Evolutionary conservation across 2,797 vertebrate species (phyloP).

Genomic region (Gila robusta): DNA sequence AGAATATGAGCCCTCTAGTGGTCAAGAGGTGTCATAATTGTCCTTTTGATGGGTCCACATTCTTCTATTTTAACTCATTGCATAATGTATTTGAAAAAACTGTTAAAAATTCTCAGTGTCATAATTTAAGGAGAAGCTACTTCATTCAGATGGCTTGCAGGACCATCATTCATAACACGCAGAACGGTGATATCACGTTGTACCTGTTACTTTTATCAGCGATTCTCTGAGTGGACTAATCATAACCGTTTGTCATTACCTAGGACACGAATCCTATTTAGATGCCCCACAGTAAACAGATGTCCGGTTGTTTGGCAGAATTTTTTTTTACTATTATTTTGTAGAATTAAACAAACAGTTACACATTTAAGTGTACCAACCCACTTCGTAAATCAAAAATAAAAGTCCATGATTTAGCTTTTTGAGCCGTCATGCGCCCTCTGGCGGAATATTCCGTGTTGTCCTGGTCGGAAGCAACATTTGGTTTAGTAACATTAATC

Average conservation of each 20-base stretch:
- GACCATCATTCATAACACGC: background rate
- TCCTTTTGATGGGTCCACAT: background rate
- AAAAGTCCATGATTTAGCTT: background rate
- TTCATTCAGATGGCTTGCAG: too few relatives aligned
- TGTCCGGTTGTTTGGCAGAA: background rate
- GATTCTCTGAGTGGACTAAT: background rate
- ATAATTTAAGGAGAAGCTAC: background rate
- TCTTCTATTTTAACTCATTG: background rate
- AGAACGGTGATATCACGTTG: background rate
- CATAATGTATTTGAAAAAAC: background rate
- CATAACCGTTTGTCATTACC: background rate
- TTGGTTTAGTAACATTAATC: background rate
- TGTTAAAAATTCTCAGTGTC: too few relatives aligned
- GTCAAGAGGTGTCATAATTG: background rate
- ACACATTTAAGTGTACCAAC: background rate
- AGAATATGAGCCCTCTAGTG: background rate
- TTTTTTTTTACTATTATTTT: too few relatives aligned
- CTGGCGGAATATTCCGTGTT: background rate
- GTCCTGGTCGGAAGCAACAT: too few relatives aligned
- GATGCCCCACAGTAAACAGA: background rate
- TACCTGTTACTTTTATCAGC: slow-evolving; percentile 26
- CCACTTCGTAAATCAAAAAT: background rate
- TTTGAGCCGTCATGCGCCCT: background rate
- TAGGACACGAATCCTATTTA: too few relatives aligned
- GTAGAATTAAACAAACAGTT: background rate